These are phyloP conservation scores for Jordanella pulchra DNA, from an alignment of 2,797 vertebrate species.

Conservation along the genomic window DNA sequence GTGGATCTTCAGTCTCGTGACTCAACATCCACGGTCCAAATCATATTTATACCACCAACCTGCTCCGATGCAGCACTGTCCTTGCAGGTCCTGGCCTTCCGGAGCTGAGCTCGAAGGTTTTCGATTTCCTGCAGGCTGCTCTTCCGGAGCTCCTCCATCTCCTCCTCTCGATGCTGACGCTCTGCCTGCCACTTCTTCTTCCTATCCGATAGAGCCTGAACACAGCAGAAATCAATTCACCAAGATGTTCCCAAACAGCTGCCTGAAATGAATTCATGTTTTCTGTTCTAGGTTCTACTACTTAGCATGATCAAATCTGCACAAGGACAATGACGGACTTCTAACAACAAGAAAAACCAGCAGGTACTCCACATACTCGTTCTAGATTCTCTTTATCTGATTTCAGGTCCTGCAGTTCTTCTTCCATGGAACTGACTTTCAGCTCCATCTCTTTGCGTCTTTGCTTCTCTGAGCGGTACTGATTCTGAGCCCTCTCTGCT, in stretches of 20 bases:
- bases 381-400: conserved; percentile 88
- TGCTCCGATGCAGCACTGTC: conserved; percentile 85
- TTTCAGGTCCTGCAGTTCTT: conserved; percentile 87
- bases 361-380: conserved; percentile 69
- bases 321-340: neutral
- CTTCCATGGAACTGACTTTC: conserved; percentile 82
- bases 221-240: neutral
- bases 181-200: conserved; percentile 89
- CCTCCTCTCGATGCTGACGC: conserved; percentile 86
- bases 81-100: conserved; percentile 83
- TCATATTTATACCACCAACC: conserved; percentile 66
- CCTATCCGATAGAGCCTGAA: conserved; percentile 87
- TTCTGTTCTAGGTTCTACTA: neutral
- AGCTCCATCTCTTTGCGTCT: conserved; percentile 86
- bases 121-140: conserved; percentile 86
- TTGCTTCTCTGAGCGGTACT: conserved; percentile 87
- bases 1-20: neutral
- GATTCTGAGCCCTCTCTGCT: conserved; percentile 78
- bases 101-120: conserved; percentile 84
- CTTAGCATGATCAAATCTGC: neutral
- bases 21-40: neutral
- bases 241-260: conserved; percentile 1
- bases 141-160: conserved; percentile 87
- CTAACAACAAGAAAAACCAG: neutral
- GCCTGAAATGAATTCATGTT: neutral